Base-by-base conservation (phyloP, 2,797 vertebrate species). In the Tolypeutes matacus region DNA sequence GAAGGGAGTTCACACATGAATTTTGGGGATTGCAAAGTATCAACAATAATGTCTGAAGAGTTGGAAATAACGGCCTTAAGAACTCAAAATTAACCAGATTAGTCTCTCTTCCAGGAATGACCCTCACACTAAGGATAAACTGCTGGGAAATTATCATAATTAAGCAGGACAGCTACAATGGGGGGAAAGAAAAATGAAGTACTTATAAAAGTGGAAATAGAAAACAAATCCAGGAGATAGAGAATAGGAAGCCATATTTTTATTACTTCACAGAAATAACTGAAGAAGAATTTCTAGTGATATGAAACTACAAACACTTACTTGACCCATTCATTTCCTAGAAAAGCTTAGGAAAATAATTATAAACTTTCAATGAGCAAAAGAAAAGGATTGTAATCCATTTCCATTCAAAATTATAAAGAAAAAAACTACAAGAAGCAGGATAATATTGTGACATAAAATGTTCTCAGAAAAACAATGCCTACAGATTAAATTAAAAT, bases 181-280 rank as follows among this genome's bases (percentile, higher is more conserved):
- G 3, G 0, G 12, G 5, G 3, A 62, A 94, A 46, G 18, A 34
- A 70, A 46, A 42, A 62, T 5, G 4, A 56, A 58, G 13, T 23
- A 17, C 18, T 76, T 1, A 0, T 4, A 42, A 12, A 0, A 29
- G 14, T 31, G 18, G 18, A 29, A 9, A 29, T 15, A 27, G 21
- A 14, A 21, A 34, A 36, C 2, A 49, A 25, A 60, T 27, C 4
- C 51, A 13, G 3, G 27, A 67, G 13, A 56, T 5, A 39, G 49
- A 62, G 73, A 39, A 77, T 31, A 70, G 2, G n/a, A 58, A 1
- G 9, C 15, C 3, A 25, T 42, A 23, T 67, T 73, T 46, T 31
- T 10, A 64, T 51, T 20, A 67, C 3, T 42, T 85, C 36, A 46
- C 7, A 80, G 64, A 81, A 76, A 64, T 36, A 17, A 46, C 12